A percentile compares a stretch with the other conserved stretches of the same genome.
These are phyloP conservation scores for Prenolepis imparis DNA, from an alignment of 2,888 invertebrate species.

Conservation along the genomic window DNA sequence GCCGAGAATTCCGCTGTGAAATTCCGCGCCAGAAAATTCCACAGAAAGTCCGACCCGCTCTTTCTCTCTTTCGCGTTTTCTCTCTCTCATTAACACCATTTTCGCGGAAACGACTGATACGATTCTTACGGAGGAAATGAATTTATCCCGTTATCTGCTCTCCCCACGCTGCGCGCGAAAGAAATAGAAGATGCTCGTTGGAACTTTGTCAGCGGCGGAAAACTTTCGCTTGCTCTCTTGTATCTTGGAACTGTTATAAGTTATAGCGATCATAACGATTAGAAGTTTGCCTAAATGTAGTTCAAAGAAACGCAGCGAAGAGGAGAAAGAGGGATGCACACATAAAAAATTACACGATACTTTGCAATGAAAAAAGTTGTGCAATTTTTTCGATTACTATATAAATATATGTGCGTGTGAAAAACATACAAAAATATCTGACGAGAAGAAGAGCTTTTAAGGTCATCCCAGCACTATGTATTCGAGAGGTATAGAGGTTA, in stretches of 20 bases:
- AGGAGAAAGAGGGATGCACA: background rate
- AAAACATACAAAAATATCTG: background rate
- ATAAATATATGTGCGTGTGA: no score
- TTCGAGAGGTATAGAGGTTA: conserved; percentile 48
- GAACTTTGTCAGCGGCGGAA: conserved; percentile 6
- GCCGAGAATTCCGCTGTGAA: background rate
- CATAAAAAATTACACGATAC: background rate
- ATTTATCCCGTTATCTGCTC: conserved; percentile 21
- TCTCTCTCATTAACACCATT: background rate
- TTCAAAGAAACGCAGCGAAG: background rate
- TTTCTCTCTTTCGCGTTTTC: background rate
- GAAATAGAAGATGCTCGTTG: conserved; percentile 21
- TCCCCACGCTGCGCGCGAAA: background rate
- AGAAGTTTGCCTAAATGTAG: conserved; percentile 5
- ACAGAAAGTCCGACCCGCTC: background rate
- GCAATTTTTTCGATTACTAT: background rate
- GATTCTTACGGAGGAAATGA: background rate
- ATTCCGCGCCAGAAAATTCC: background rate
- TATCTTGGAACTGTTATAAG: conserved; percentile 25
- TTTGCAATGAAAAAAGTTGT: background rate
- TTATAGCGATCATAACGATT: conserved; percentile 33
- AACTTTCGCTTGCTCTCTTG: conserved; percentile 22
- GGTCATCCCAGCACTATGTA: background rate
- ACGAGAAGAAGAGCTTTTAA: conserved; percentile 30
- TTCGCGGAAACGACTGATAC: background rate